phyloP scores from a whole-genome alignment of 2,113 vertebrate genomes.

The Cichladusa arquata region DNA sequence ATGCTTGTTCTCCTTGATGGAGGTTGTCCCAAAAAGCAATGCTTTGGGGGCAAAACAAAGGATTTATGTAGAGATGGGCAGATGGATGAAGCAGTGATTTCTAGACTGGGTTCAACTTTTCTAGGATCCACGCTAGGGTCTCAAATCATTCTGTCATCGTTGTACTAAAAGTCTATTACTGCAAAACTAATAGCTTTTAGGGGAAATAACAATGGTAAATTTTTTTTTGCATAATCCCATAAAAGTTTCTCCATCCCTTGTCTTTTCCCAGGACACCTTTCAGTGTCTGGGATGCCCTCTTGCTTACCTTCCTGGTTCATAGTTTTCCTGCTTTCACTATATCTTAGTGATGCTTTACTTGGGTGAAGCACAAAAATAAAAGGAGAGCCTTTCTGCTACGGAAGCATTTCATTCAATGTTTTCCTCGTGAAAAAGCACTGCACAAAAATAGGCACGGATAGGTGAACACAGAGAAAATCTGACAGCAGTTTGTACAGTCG shows the following conservation, averaged over 20 bases:
- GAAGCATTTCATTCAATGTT: not conserved
- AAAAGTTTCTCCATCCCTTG: not conserved
- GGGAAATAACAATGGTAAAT: not conserved
- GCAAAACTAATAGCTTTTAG: not conserved
- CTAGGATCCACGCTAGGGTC: not conserved
- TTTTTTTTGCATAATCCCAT: not conserved
- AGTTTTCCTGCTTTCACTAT: not conserved
- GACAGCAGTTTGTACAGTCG: not conserved
- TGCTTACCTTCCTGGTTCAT: not conserved
- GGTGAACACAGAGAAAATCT: not conserved
- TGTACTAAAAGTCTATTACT: not conserved
- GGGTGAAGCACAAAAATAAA: not conserved
- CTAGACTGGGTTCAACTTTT: not conserved
- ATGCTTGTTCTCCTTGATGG: not conserved
- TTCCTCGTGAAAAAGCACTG: not conserved
- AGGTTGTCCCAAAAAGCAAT: not conserved
- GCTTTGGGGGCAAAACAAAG: not conserved
- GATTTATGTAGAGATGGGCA: not conserved
- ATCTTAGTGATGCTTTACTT: not conserved
- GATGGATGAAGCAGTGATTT: not conserved
- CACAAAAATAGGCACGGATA: not conserved
- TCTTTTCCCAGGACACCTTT: not conserved
- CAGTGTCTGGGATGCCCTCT: not conserved
- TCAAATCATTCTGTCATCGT: constrained; percentile 18
- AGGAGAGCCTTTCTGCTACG: not conserved